These are phyloP conservation scores for Scaptomyza hsui DNA, from an alignment of 1,140 invertebrate species.

Conservation along the genomic window DNA sequence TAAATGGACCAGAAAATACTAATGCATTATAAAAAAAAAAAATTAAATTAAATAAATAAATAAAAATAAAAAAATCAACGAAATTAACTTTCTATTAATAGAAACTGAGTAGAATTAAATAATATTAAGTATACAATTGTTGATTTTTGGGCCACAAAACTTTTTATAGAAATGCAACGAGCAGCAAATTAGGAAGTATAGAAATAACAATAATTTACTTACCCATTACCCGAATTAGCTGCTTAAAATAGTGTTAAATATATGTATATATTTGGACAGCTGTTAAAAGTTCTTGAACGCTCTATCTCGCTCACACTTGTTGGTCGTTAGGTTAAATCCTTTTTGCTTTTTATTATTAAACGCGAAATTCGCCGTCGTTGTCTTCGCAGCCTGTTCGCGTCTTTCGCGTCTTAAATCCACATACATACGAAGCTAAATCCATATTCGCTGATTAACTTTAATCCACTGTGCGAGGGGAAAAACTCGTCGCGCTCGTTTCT, in stretches of 20 bases:
- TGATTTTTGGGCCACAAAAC: not conserved
- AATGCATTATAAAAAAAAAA: too few relatives aligned
- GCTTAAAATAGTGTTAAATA: too few relatives aligned
- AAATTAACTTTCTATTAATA: too few relatives aligned
- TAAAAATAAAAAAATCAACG: too few relatives aligned
- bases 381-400: constrained; percentile 13
- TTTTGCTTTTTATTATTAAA: constrained; percentile 77
- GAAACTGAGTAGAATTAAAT: not conserved
- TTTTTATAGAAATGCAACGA: constrained; percentile 15
- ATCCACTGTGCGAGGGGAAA: constrained; percentile 48
- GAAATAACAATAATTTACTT: constrained; percentile 23
- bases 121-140: constrained; percentile 12
- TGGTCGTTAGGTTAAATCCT: constrained; percentile 68
- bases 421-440: constrained; percentile 21
- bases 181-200: too few relatives aligned
- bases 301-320: not conserved
- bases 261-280: constrained; percentile 2
- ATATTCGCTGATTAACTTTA: constrained; percentile 50
- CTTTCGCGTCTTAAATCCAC: constrained; percentile 39
- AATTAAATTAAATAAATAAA: too few relatives aligned
- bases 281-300: not conserved
- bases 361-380: constrained; percentile 38
- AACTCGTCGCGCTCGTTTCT: constrained; percentile 36
- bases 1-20: too few relatives aligned
- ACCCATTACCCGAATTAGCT: too few relatives aligned